These are phyloP conservation scores for Selenia dentaria DNA, from an alignment of 2,888 invertebrate genomes.

Conservation along the genomic window DNA sequence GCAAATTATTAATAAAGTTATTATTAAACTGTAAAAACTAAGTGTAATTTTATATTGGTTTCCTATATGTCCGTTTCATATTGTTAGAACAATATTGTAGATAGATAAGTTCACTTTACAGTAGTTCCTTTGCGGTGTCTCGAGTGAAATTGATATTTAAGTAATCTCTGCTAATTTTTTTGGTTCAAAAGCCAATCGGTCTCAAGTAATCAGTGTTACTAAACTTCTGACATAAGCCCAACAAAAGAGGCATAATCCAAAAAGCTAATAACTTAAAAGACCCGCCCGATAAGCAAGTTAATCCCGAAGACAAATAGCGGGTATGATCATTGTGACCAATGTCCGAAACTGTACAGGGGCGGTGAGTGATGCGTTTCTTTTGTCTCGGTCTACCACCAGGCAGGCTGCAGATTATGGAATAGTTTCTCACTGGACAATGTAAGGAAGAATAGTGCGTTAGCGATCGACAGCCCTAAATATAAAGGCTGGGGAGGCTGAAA, in stretches of 20 bases:
- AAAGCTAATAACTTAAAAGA: constrained; percentile 51
- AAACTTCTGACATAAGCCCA: constrained; percentile 2
- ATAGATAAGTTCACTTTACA: too few relatives aligned
- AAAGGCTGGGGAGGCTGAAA: neutral
- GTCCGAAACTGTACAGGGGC: constrained; percentile 51
- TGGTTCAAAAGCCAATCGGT: too few relatives aligned
- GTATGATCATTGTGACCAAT: constrained; percentile 64
- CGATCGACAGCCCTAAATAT: neutral
- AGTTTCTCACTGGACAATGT: constrained; percentile 64
- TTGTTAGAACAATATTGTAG: too few relatives aligned
- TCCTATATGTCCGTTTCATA: too few relatives aligned
- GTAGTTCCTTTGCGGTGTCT: too few relatives aligned
- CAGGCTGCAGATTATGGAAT: constrained; percentile 23
- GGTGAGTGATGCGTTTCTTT: constrained; percentile 82
- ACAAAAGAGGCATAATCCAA: constrained; percentile 8
- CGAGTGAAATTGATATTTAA: too few relatives aligned
- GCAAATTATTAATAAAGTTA: too few relatives aligned
- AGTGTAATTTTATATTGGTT: too few relatives aligned
- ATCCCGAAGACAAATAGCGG: constrained; percentile 78
- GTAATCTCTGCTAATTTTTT: too few relatives aligned
- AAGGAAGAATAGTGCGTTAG: constrained; percentile 45
- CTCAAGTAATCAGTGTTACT: too few relatives aligned
- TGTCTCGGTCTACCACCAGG: constrained; percentile 62
- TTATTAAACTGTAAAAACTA: too few relatives aligned
- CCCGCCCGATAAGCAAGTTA: constrained; percentile 76